Evolutionary conservation across 2,113 vertebrate genomes (phyloP).

Genomic region (Equus przewalskii): DNA sequence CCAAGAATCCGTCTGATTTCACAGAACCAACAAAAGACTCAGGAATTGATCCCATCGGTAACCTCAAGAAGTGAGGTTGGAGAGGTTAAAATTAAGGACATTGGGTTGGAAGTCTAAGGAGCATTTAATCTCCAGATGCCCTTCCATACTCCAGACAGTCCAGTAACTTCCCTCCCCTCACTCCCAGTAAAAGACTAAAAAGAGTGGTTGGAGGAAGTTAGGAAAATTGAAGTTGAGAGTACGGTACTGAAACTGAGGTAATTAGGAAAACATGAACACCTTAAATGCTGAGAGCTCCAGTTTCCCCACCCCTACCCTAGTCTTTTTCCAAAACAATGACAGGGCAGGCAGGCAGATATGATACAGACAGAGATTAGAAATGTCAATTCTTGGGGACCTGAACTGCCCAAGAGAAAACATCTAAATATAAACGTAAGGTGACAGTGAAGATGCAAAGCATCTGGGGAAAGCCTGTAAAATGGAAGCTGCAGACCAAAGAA

Average conservation of each 20-base stretch:
- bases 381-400: background rate
- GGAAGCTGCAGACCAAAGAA: background rate
- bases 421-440: background rate
- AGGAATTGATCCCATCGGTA: background rate
- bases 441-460: background rate
- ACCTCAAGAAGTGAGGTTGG: background rate
- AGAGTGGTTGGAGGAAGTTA: background rate
- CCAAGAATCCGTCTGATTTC: background rate
- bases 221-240: background rate
- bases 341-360: background rate
- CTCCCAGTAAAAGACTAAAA: background rate
- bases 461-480: background rate
- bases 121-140: background rate
- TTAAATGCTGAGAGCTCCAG: background rate
- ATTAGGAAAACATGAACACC: background rate
- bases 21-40: background rate
- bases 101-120: background rate
- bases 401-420: background rate
- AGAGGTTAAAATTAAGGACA: background rate
- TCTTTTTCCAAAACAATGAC: background rate
- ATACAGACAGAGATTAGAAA: background rate
- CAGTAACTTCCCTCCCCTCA: background rate
- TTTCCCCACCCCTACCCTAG: background rate
- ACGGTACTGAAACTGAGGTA: background rate
- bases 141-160: background rate